Conservation (phyloP, 2,113 vertebrate genomes). For the Pterocles gutturalis region DNA sequence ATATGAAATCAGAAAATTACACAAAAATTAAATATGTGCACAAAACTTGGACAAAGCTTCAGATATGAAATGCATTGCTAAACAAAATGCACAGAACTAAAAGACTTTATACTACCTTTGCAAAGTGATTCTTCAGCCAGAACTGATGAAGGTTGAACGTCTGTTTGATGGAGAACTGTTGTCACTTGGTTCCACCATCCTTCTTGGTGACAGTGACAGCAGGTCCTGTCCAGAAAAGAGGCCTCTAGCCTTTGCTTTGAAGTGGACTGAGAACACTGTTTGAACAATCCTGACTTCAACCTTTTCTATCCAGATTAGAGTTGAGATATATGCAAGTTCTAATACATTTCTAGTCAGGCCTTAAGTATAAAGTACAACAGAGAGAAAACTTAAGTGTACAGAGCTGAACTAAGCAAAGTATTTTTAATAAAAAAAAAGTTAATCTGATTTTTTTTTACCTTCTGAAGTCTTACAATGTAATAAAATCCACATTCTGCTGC, state of each 20-base stretch:
- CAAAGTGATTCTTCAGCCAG: background rate
- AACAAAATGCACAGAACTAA: background rate
- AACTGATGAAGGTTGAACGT: fast-evolving
- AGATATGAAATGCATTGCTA: background rate
- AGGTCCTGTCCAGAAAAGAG: background rate
- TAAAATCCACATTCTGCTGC: background rate
- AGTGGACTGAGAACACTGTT: background rate
- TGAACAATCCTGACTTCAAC: background rate
- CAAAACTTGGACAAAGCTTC: background rate
- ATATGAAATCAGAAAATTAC: background rate
- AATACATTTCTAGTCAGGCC: background rate
- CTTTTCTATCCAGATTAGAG: background rate
- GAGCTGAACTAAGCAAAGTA: background rate
- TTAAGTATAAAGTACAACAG: background rate
- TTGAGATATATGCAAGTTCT: background rate
- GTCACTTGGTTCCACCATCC: background rate
- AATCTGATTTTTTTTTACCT: background rate
- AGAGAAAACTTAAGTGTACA: background rate
- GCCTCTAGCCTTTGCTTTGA: background rate
- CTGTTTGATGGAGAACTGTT: background rate
- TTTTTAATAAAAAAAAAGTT: background rate
- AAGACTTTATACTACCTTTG: background rate
- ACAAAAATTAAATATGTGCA: background rate
- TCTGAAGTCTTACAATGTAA: background rate
- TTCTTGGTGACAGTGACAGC: background rate